Base-by-base conservation (phyloP, 2,113 vertebrate species). In the Spea multiplicata region DNA sequence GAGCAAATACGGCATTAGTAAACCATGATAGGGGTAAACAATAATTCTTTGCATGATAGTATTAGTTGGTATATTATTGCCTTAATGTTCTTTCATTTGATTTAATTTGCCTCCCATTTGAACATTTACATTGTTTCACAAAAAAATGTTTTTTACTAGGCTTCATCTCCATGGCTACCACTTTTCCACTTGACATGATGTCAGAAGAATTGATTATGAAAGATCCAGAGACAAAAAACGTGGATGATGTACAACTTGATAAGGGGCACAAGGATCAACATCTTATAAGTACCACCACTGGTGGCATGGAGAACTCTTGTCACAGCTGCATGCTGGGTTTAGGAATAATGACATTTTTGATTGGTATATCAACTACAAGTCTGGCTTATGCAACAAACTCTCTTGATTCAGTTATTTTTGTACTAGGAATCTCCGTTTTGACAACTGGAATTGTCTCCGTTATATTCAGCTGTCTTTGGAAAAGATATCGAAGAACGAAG, bases 321-420 rank as follows among this genome's bases (percentile, higher is more conserved):
- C 78, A 57, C 12, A 75, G 62, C 30, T 84, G 83, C 72, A 10
- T 84, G 62, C 75, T 82, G 48, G 81, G 81, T 6, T 81, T 82
- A 5, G 83, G 78, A 44, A 47, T 82, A 16, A 48, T 84, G 16
- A 4, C 76, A 14, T 47, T 73, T 14, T 13, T 84, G 16, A 81
- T 82, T 12, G 83, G 83, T 6, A 17, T 84, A 3, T 61, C 72
- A 44, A 53, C 75, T 1, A 65, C 45, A 44, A 45, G 66, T 0
- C 62, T 84, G 3, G 78, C 48, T 3, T 78, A 66, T 44, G 75
- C 64, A 12, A 66, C 5, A 3, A 5, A 66, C 2, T 44, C 44
- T 10, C 13, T 13, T n/a, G 71, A 68, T 30, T n/a, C 69, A 0
- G 67, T 73, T 8, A 13, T 82, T 13, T 72, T 48, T 9, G 8